phyloP scores from a whole-genome alignment of 2,797 vertebrate species.

The Siniperca undulata region DNA sequence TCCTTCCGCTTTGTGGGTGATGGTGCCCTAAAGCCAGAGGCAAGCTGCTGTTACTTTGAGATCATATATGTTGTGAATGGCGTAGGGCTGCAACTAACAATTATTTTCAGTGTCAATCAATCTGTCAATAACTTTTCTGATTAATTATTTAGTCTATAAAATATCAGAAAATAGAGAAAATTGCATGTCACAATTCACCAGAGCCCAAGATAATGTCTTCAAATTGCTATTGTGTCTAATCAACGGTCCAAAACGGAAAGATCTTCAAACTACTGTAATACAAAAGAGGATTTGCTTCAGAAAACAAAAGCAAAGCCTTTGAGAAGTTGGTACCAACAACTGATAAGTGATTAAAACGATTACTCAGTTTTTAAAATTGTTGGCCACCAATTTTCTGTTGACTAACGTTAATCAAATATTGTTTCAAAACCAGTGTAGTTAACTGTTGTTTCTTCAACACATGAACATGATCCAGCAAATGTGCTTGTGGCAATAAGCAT shows the following conservation, averaged over 20 bases:
- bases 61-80: not conserved
- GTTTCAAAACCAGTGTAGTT: not conserved
- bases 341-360: not conserved
- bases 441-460: not conserved
- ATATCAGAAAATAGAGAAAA: not conserved
- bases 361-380: not conserved
- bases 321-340: not conserved
- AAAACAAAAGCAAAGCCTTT: not conserved
- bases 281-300: not conserved
- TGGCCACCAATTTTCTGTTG: not conserved
- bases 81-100: not conserved
- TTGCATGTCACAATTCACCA: no score
- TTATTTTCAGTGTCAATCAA: not conserved
- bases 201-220: not conserved
- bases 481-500: no score
- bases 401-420: not conserved
- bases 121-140: not conserved
- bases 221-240: not conserved
- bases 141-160: not conserved
- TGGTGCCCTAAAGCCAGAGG: constrained; percentile 88
- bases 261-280: not conserved
- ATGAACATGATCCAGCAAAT: not conserved
- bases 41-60: constrained; percentile 3
- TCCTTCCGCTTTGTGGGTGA: constrained; percentile 97
- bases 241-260: not conserved